These are phyloP conservation scores for Argyresthia albistria DNA, from an alignment of 2,888 invertebrate genomes.

Conservation along the genomic window DNA sequence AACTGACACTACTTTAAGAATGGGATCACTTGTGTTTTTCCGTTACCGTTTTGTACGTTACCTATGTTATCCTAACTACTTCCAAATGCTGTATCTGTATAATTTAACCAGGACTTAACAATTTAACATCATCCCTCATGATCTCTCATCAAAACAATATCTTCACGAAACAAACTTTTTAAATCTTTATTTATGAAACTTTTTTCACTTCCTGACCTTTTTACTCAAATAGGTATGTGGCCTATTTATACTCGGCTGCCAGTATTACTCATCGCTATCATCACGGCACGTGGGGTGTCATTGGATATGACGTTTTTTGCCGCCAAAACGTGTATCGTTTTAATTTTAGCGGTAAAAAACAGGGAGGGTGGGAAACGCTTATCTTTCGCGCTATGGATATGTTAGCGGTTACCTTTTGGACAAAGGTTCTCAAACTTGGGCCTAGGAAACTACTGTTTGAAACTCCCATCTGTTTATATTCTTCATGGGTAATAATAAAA, in stretches of 20 bases:
- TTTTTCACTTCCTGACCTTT: constrained; percentile 25
- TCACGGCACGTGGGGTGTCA: constrained; percentile 29
- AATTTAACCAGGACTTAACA: neutral
- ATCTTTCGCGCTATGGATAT: constrained; percentile 62
- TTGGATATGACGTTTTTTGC: constrained; percentile 34
- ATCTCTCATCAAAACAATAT: constrained; percentile 53
- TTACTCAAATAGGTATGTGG: too few relatives aligned
- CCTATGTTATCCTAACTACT: neutral
- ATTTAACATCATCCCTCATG: neutral
- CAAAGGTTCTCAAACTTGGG: constrained; percentile 32
- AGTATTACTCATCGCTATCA: neutral
- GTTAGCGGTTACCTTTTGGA: constrained; percentile 35
- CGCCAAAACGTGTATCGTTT: constrained; percentile 29
- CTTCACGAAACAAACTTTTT: constrained; percentile 60
- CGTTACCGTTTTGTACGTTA: neutral
- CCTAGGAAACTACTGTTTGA: neutral
- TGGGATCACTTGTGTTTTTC: neutral
- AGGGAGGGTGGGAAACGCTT: constrained; percentile 36
- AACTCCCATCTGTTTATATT: neutral
- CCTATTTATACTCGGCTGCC: constrained; percentile 3
- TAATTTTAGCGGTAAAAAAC: constrained; percentile 43
- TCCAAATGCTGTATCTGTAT: neutral
- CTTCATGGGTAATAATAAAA: neutral
- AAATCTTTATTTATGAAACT: constrained; percentile 44
- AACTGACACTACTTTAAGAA: neutral